Percentiles rank a stretch among this genome's conserved stretches.
Conservation (phyloP, 1,140 invertebrate species). For the Bombus ignitus region DNA sequence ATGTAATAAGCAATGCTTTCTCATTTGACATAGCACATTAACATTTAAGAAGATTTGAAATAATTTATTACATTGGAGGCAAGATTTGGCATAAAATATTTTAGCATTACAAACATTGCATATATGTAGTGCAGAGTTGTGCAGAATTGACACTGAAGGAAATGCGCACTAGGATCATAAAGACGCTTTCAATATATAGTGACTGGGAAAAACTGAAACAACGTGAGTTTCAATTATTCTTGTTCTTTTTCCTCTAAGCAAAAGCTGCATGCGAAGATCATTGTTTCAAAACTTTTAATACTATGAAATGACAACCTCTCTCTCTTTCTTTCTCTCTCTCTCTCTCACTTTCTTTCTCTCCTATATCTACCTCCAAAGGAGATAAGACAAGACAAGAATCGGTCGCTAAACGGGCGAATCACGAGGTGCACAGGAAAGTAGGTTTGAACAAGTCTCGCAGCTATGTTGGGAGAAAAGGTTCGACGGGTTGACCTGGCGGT, state of each 20-base stretch:
- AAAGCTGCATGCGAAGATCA: conserved; percentile 53
- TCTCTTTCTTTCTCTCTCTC: conserved; percentile 40
- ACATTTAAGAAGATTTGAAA: conserved; percentile 43
- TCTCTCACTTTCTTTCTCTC: conserved; percentile 42
- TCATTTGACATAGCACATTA: conserved; percentile 51
- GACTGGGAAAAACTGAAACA: neutral
- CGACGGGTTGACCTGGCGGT: conserved; percentile 72
- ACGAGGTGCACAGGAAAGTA: conserved; percentile 56
- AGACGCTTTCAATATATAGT: conserved; percentile 28
- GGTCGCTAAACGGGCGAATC: conserved; percentile 53
- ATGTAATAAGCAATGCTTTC: conserved; percentile 55
- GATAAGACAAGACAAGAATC: conserved; percentile 54
- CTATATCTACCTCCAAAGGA: conserved; percentile 38
- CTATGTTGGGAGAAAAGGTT: conserved; percentile 66
- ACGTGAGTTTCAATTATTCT: neutral
- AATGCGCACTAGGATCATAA: conserved; percentile 60
- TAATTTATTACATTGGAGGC: conserved; percentile 46
- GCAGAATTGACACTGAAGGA: conserved; percentile 52
- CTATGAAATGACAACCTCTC: conserved; percentile 59
- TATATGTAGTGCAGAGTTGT: conserved; percentile 57
- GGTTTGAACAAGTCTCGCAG: conserved; percentile 57
- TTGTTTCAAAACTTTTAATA: conserved; percentile 19
- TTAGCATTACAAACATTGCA: conserved; percentile 56
- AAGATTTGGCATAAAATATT: conserved; percentile 48
- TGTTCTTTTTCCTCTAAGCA: neutral